Percentiles rank a stretch among this genome's conserved stretches.
Conservation (phyloP, 2,113 vertebrate genomes). For the Sphyrna mokarran region DNA sequence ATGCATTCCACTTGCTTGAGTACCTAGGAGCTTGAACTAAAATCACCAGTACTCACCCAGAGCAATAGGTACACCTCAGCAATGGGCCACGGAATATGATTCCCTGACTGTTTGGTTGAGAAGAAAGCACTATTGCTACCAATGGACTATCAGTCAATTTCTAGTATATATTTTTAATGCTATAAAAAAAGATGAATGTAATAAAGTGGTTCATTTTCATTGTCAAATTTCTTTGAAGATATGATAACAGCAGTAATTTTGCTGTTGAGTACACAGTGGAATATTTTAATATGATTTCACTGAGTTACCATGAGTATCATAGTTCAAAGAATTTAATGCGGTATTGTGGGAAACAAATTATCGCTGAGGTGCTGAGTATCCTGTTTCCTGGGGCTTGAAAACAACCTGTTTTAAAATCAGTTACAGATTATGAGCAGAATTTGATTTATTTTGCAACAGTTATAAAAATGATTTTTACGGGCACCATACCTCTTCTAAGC, state of each 20-base stretch:
- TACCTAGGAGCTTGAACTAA: neutral
- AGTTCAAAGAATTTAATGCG: constrained; percentile 33
- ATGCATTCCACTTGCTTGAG: neutral
- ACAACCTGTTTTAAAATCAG: constrained; percentile 35
- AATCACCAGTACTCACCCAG: neutral
- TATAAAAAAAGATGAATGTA: neutral
- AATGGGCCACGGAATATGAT: neutral
- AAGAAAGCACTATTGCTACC: neutral
- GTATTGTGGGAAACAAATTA: constrained; percentile 32
- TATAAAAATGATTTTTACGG: constrained; percentile 1
- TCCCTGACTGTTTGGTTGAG: neutral
- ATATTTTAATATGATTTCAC: constrained; percentile 32
- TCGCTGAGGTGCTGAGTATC: constrained; percentile 30
- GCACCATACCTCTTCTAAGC: neutral
- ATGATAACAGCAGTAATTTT: constrained; percentile 23
- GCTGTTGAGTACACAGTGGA: constrained; percentile 15
- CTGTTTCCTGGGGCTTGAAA: constrained; percentile 32
- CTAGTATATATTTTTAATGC: neutral
- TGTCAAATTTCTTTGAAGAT: constrained; percentile 20
- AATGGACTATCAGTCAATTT: neutral
- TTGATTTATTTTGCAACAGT: constrained; percentile 27
- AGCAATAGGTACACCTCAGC: neutral
- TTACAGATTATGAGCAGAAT: constrained; percentile 22
- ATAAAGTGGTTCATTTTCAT: constrained; percentile 18
- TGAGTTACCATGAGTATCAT: neutral